Evolutionary conservation across 2,113 vertebrate genomes (phyloP).

Genomic region (Protobothrops mucrosquamatus): DNA sequence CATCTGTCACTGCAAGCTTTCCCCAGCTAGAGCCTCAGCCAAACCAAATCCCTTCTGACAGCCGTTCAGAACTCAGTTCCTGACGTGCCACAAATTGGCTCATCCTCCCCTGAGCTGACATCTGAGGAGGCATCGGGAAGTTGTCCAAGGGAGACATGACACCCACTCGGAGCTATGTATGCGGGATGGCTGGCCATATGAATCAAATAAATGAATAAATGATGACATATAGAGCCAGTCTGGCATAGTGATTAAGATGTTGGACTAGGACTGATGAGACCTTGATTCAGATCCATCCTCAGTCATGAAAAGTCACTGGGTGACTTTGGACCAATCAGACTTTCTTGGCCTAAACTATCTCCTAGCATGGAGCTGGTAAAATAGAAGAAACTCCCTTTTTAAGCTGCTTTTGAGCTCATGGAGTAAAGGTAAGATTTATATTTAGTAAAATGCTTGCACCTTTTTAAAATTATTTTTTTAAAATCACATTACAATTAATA

Average conservation of each 20-base stretch:
- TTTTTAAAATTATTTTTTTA: not conserved
- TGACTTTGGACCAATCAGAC: not conserved
- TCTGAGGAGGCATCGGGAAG: too few relatives aligned
- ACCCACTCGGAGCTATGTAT: not conserved
- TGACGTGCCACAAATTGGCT: too few relatives aligned
- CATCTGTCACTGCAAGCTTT: too few relatives aligned
- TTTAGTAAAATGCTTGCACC: not conserved
- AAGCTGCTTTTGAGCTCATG: not conserved
- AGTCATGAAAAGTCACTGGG: not conserved
- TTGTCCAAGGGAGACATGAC: too few relatives aligned
- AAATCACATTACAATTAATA: not conserved
- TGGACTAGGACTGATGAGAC: not conserved
- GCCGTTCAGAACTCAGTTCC: too few relatives aligned
- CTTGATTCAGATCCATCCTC: not conserved
- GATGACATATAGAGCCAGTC: not conserved
- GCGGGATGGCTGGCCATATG: not conserved
- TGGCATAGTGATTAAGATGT: not conserved
- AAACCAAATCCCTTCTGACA: too few relatives aligned
- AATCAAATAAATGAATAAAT: not conserved
- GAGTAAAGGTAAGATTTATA: not conserved
- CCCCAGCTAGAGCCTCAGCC: too few relatives aligned
- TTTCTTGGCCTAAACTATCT: not conserved
- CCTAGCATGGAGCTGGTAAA: not conserved
- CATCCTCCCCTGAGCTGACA: too few relatives aligned
- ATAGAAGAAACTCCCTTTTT: not conserved